Base-by-base conservation (phyloP, 2,888 invertebrate species). In the Pharmacophagus antenor region DNA sequence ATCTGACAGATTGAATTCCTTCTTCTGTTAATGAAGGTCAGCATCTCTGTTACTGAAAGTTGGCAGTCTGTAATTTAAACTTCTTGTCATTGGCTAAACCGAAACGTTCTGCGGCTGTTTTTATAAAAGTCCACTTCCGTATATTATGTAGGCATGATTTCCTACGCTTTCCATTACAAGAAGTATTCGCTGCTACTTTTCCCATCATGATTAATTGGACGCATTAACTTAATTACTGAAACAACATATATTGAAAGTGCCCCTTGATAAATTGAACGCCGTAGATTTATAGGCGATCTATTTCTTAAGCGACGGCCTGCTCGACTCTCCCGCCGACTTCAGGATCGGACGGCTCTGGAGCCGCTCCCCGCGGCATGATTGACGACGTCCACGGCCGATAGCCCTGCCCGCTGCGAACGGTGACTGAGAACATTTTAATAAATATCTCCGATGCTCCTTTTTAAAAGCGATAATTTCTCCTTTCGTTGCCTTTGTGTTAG, bases 401-500 rank as follows among this genome's bases (percentile, higher is more conserved):
- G 70, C 65, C 73, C 67, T 67, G 67, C 82, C 79, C 73, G 83
- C 80, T 79, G 80, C 64, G 82, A 65, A 61, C 59, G 41, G 51
- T 63, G 52, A 56, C 62, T 67, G 65, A 67, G 66, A 72, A 73
- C 73, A 72, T 75, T 78, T 78, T 75, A 80, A 84, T 82, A 81
- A 79, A 79, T 78, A 79, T 73, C 71, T 64, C 65, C 66, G 63
- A 68, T 71, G 68, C 67, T 68, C 66, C n/a, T 67, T 70, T 70
- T 75, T 82, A 81, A 85, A 82, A 74, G 82, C 77, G 84, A 85
- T 88, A 85, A 88, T 84, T 82, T 76, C 77, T 81, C 77, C 77
- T 78, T 79, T 78, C 70, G 70, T 73, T 67, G 72, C 72, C 69
- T 72, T 76, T 70, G 73, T 71, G 70, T 76, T 75, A 72, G 69